Base-by-base conservation (phyloP, 2,888 invertebrate genomes). In the Galerucella pusilla region DNA sequence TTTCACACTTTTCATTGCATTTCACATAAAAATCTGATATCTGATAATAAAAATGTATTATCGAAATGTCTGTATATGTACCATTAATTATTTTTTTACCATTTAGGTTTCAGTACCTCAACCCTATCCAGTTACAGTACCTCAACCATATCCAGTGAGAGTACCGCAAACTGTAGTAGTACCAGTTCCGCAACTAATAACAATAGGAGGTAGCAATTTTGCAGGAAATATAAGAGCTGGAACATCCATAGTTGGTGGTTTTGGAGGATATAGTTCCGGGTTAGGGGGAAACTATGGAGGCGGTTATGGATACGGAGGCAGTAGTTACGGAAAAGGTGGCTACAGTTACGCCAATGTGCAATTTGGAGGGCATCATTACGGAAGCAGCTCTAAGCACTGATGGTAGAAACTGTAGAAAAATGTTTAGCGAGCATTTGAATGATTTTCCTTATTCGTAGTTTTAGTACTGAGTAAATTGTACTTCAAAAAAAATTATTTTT, bases 121-220 rank as follows among this genome's bases (percentile, higher is more conserved):
- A 74, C 83, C 83, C 11, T 83, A 83, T 70, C 82, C 83, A 59
- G 84, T 84, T 4, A 77, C 79, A 54, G 72, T 83, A 20, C 81
- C 83, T 46, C 83, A 83, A 77, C 82, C 83, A 7, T 77, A 79
- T 35, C 83, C 84, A 68, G 85, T 84, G 63, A 80, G 84, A 77
- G 83, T 86, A 75, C 82, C 82, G 59, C 81, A 81, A 70, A 82
- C 79, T 60, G 74, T 81, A 25, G 82, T 81, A 14, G 80, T 82
- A 12, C 80, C 81, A 49, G 81, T 81, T n/a, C 80, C 82, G 9
- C 81, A 81, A 77, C 77, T 78, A 14, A 74, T 81, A n/a, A 75
- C 60, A 25, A 77, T 82, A 45, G 80, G 79, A 14, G 78, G 80
- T n/a, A 80, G 78, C 35, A 75, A 42, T 42, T 42, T 42, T 20